phyloP scores from a whole-genome alignment of 1,140 invertebrate genomes.

The Holotrichia oblita region DNA sequence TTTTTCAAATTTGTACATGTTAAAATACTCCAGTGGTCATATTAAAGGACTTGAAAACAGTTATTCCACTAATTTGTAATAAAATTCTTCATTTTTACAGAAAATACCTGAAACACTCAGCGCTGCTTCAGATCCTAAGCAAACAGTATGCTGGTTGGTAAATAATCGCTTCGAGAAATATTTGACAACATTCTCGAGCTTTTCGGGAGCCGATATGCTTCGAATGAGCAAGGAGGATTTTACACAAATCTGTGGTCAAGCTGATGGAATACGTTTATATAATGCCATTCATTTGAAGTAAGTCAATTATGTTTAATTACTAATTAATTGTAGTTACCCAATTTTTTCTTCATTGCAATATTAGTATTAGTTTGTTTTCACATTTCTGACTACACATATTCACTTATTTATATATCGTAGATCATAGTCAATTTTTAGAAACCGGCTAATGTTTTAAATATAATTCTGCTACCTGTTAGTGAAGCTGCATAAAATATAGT shows the following conservation, averaged over 20 bases:
- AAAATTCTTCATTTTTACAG: conserved; percentile 15
- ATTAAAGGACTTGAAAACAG: background rate
- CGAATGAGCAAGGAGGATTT: conserved; percentile 88
- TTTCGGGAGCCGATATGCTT: conserved; percentile 88
- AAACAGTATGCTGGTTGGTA: conserved; percentile 84
- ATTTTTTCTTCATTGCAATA: too few species aligned
- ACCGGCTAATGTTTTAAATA: too few species aligned
- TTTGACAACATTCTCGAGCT: conserved; percentile 80
- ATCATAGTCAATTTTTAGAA: too few species aligned
- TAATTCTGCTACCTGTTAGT: too few species aligned
- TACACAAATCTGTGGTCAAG: conserved; percentile 92
- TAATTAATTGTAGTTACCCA: too few species aligned
- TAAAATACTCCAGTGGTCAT: too few species aligned
- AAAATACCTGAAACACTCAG: conserved; percentile 59
- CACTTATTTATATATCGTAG: too few species aligned
- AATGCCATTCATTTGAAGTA: conserved; percentile 86
- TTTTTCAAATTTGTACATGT: too few species aligned
- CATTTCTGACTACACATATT: too few species aligned
- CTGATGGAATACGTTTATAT: conserved; percentile 89
- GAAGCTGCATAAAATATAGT: too few species aligned
- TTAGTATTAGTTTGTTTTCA: too few species aligned
- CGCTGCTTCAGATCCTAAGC: conserved; percentile 71
- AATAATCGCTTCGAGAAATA: conserved; percentile 80
- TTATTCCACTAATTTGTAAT: background rate
- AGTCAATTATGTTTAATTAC: too few species aligned